Conservation (phyloP, 1,140 invertebrate genomes). For the Probaryconus sp. region DNA sequence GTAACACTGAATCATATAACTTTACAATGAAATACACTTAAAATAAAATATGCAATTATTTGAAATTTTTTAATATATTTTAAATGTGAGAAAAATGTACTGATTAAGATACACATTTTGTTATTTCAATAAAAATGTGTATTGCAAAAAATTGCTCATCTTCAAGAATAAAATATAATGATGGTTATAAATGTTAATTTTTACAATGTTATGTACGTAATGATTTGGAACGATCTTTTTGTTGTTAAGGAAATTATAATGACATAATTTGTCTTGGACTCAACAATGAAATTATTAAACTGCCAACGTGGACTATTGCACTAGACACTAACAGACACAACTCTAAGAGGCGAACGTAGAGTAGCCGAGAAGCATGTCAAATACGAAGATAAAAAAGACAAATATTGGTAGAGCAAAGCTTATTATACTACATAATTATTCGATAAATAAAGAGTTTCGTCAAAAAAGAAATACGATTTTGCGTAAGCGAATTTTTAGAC, state of each 20-base stretch:
- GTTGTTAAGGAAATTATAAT: conserved; percentile 7
- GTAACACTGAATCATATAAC: too few species aligned
- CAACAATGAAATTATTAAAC: conserved; percentile 45
- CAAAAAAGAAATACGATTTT: conserved; percentile 26
- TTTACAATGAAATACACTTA: too few species aligned
- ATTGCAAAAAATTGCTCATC: too few species aligned
- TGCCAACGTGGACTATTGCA: conserved; percentile 44
- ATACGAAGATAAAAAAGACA: conserved; percentile 50
- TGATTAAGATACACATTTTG: too few species aligned
- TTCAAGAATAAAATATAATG: too few species aligned
- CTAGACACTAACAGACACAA: conserved; percentile 41
- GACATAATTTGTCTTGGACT: conserved; percentile 18
- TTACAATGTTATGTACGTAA: background rate
- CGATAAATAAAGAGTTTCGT: conserved; percentile 36
- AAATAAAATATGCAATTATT: too few species aligned
- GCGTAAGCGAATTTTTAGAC: too few species aligned
- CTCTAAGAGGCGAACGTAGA: conserved; percentile 36
- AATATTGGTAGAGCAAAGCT: conserved; percentile 56
- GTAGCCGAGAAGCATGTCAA: conserved; percentile 51
- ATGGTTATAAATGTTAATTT: too few species aligned
- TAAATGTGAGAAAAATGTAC: too few species aligned
- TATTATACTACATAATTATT: conserved; percentile 56
- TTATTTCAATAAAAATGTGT: too few species aligned
- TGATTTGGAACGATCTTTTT: background rate
- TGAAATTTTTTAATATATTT: too few species aligned